A percentile compares a stretch with the other conserved stretches of the same genome.
These are phyloP conservation scores for Nycticryphes semicollaris DNA, from an alignment of 2,113 vertebrate species.

Conservation along the genomic window DNA sequence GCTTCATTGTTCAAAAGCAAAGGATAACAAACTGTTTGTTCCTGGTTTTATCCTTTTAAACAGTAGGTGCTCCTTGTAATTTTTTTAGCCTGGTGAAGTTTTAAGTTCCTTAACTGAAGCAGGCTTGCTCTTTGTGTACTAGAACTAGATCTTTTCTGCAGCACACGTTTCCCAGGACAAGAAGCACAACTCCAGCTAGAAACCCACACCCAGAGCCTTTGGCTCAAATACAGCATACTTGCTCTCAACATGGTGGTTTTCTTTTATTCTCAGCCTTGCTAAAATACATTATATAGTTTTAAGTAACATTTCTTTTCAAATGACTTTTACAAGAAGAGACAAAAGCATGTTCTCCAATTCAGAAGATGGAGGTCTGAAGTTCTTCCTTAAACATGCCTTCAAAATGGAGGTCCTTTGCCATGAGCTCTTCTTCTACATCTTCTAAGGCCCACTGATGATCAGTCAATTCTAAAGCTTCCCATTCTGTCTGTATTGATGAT, in stretches of 20 bases:
- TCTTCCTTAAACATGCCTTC: constrained; percentile 98
- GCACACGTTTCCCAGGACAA: neutral
- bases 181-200: neutral
- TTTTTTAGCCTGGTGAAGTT: neutral
- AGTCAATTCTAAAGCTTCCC: constrained; percentile 96
- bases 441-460: constrained; percentile 98
- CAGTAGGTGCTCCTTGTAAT: neutral
- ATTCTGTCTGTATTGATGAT: constrained; percentile 86
- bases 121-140: neutral
- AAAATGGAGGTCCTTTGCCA: constrained; percentile 94
- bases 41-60: too few relatives aligned
- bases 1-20: neutral
- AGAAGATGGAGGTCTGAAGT: constrained; percentile 94
- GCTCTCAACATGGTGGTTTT: constrained; percentile 32
- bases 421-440: constrained; percentile 94
- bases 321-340: constrained; percentile 25
- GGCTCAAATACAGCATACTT: neutral
- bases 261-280: constrained; percentile 66
- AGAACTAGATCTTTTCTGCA: neutral
- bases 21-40: neutral
- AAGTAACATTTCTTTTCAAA: constrained; percentile 43
- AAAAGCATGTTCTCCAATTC: neutral
- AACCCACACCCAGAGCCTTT: neutral
- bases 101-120: neutral
- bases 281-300: constrained; percentile 59